These are phyloP conservation scores for Boleophthalmus pectinirostris DNA, from an alignment of 2,113 vertebrate genomes.

Conservation along the genomic window DNA sequence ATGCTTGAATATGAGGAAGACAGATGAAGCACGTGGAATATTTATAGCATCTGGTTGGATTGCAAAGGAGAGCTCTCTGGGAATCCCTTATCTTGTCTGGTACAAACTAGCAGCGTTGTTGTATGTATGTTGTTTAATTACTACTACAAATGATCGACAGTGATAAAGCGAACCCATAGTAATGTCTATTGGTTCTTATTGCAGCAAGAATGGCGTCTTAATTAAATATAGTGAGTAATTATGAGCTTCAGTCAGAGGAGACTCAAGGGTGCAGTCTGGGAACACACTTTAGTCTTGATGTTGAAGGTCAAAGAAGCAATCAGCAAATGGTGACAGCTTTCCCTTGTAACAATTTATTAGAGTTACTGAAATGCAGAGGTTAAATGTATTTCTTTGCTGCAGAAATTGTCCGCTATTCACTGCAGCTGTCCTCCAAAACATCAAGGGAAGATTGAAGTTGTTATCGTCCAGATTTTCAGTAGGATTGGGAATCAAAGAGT, in stretches of 20 bases:
- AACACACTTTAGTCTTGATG: background rate
- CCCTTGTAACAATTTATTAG: background rate
- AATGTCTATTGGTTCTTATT: background rate
- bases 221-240: background rate
- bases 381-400: background rate
- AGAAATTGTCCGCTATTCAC: too few species aligned
- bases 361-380: background rate
- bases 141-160: background rate
- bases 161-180: background rate
- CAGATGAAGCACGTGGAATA: background rate
- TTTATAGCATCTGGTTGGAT: background rate
- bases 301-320: constrained; percentile 1
- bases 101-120: background rate
- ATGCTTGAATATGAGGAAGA: background rate
- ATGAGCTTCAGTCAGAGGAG: background rate
- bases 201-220: background rate
- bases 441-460: too few species aligned
- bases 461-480: too few species aligned
- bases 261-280: background rate
- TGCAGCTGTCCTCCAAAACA: too few species aligned
- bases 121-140: background rate
- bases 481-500: too few species aligned
- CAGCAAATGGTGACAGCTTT: background rate
- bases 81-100: background rate
- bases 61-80: background rate